Conservation (phyloP, 2,113 vertebrate genomes). For the Ammodytes marinus region DNA sequence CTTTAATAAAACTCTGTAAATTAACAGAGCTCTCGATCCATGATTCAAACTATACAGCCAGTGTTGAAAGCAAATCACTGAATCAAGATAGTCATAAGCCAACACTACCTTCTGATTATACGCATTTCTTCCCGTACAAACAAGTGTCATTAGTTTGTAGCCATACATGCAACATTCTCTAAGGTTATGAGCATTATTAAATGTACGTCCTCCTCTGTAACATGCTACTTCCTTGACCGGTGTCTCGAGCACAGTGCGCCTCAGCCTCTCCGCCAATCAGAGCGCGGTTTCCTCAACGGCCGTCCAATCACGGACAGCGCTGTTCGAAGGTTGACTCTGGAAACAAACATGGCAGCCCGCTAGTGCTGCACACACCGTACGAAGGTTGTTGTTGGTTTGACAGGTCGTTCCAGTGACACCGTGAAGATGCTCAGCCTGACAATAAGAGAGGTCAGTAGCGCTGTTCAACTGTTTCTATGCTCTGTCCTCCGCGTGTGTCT, state of each 20-base stretch:
- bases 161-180: neutral
- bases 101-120: neutral
- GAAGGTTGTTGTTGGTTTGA: conserved; percentile 54
- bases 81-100: neutral
- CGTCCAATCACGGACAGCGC: conserved; percentile 83
- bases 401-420: neutral
- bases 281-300: neutral
- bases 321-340: conserved; percentile 4
- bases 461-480: rapidly evolving
- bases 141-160: too few relatives aligned
- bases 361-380: neutral
- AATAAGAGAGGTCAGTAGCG: conserved; percentile 88
- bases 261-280: conserved; percentile 79
- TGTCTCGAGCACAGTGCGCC: rapidly evolving
- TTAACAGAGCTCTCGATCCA: neutral
- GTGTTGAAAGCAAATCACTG: neutral
- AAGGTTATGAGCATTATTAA: neutral
- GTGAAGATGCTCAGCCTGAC: conserved; percentile 86
- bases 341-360: conserved; percentile 80
- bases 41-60: neutral
- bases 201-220: conserved; percentile 5
- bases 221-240: conserved; percentile 9
- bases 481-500: neutral
- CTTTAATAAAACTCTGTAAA: neutral
- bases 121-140: neutral